Conservation (phyloP, 1,140 invertebrate genomes). For the Lithobius niger region DNA sequence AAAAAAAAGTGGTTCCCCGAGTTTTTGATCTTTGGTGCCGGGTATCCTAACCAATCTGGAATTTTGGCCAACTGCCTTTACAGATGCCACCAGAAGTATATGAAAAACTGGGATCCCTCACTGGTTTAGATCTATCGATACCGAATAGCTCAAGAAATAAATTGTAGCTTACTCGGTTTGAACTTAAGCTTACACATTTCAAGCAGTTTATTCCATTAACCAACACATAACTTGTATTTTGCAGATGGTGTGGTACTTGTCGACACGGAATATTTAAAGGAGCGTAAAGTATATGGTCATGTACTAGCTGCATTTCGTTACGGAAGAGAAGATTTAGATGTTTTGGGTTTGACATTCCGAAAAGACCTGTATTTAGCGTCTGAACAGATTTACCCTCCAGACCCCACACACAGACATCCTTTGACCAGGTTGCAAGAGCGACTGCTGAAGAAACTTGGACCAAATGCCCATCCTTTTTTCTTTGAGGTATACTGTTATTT, state of each 20-base stretch:
- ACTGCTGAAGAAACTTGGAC: slow-evolving; percentile 89
- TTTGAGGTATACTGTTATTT: slow-evolving; percentile 51
- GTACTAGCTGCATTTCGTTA: slow-evolving; percentile 95
- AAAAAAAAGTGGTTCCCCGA: too few relatives aligned
- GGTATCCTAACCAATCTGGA: too few relatives aligned
- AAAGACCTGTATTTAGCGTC: slow-evolving; percentile 94
- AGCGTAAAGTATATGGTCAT: slow-evolving; percentile 89
- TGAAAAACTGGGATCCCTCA: too few relatives aligned
- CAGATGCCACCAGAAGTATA: too few relatives aligned
- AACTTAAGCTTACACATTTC: too few relatives aligned
- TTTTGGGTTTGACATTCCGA: slow-evolving; percentile 90
- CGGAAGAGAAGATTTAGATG: slow-evolving; percentile 94
- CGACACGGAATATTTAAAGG: slow-evolving; percentile 94
- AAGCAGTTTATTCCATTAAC: too few relatives aligned
- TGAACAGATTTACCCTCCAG: slow-evolving; percentile 68
- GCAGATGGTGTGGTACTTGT: slow-evolving; percentile 96
- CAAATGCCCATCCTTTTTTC: slow-evolving; percentile 96
- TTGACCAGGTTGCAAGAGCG: slow-evolving; percentile 87
- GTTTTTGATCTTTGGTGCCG: too few relatives aligned
- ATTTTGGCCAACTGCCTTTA: too few relatives aligned
- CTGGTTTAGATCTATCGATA: too few relatives aligned
- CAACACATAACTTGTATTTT: too few relatives aligned
- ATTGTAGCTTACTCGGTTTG: too few relatives aligned
- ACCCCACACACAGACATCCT: slow-evolving; percentile 39
- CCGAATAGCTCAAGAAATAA: too few relatives aligned